Evolutionary conservation across 2,797 vertebrate genomes (phyloP), one percentile per base, ranked within the genome.

Genomic region (Rhodeus uyekii): DNA sequence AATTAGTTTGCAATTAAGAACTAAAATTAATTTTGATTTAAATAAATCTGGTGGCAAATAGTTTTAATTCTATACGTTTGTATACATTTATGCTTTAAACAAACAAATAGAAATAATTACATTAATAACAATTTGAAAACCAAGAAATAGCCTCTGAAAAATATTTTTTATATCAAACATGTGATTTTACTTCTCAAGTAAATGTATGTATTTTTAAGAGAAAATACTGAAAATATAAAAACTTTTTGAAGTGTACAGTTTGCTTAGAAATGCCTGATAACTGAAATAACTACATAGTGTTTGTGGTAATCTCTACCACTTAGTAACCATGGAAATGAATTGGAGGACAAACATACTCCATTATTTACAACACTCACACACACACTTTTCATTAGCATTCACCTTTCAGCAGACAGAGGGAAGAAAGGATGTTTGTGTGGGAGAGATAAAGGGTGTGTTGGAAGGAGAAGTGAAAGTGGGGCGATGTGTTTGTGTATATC

Each of bases 341-440:
- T 55, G 38, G 48, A 7, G 38, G 48, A 73, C 22, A 55, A 24
- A 55, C 22, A 19, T 55, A 18, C 48, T 55, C 32, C 48, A 55
- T 73, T 73, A 36, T 38, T 55, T 73, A 53, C 13, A 38, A 55
- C 22, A 73, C 29, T 53, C 29, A 48, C 29, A 34, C 69, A 71
- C 27, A 73, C 69, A 76, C 18, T 76, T 63, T 76, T 63, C 38
- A 63, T 76, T 76, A 63, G 58, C 19, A 0, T 76, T 76, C 39
- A 44, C 55, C 55, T 61, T 61, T 61, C 36, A 63, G 3, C 24
- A 63, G 19, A 63, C 58, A 22, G 16, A 38, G 32, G 24, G 34
- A 78, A 50, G 3, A 39, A 27, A 22, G 22, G 16, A 78, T 10
- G n/a, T 55, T 36, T 67, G n/a, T 55, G 16, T 55, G n/a, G 9